These are phyloP conservation scores for Lichenostomus cassidix DNA, from an alignment of 2,113 vertebrate genomes.

Conservation along the genomic window DNA sequence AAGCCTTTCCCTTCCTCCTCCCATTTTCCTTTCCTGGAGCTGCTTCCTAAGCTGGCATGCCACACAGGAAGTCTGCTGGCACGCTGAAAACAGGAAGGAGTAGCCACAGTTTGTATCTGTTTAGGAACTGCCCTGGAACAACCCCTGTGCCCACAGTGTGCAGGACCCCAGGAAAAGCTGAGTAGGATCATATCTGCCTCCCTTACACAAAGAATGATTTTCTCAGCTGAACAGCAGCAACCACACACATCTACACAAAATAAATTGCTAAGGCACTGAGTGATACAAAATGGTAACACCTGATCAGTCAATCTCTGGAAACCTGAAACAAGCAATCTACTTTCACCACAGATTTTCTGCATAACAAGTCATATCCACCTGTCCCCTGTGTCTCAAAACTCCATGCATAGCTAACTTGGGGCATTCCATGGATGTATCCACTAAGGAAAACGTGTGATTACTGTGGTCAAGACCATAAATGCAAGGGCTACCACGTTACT, in stretches of 20 bases:
- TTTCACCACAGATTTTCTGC: neutral
- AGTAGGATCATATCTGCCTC: neutral
- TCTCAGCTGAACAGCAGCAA: neutral
- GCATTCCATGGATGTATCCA: neutral
- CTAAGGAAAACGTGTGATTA: neutral
- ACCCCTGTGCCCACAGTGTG: fast-evolving
- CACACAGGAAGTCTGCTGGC: neutral
- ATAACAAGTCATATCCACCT: neutral
- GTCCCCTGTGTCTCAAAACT: neutral
- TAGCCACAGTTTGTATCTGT: neutral
- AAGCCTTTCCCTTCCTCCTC: neutral
- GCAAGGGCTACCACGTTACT: neutral
- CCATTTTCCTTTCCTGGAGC: neutral
- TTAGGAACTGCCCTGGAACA: neutral
- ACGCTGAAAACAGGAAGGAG: fast-evolving
- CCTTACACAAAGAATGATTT: neutral
- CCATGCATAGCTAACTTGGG: neutral
- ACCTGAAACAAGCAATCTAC: neutral
- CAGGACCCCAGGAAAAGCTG: neutral
- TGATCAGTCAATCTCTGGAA: neutral
- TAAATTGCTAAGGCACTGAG: neutral
- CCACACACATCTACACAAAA: neutral
- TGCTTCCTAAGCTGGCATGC: neutral
- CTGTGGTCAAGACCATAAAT: neutral
- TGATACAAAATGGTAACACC: neutral